phyloP scores from a whole-genome alignment of 1,140 invertebrate species.

The Cydia strobilella region DNA sequence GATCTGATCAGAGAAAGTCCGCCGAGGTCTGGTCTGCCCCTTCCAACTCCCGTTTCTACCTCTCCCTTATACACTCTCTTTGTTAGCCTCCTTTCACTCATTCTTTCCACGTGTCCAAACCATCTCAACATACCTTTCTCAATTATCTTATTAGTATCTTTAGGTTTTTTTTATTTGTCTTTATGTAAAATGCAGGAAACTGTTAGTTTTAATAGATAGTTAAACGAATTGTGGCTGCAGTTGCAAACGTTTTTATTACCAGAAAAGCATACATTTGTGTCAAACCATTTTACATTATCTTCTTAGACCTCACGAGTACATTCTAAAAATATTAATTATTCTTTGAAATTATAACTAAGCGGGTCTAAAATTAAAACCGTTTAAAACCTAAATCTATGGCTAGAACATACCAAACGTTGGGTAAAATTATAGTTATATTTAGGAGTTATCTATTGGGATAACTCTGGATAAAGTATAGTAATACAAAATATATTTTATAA shows the following conservation, averaged over 20 bases:
- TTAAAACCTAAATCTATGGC: conserved; percentile 30
- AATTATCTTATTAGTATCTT: too few species aligned
- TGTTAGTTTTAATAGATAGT: not conserved
- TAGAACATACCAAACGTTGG: conserved; percentile 14
- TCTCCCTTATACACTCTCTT: too few species aligned
- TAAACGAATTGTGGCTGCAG: not conserved
- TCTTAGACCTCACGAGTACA: conserved; percentile 20
- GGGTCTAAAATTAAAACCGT: conserved; percentile 9
- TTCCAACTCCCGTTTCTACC: too few species aligned
- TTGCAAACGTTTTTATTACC: conserved; percentile 51
- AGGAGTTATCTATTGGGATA: not conserved
- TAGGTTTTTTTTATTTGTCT: too few species aligned
- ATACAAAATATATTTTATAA: conserved; percentile 15
- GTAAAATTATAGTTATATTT: not conserved
- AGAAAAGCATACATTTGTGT: conserved; percentile 51
- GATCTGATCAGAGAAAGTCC: too few species aligned
- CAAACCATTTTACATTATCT: conserved; percentile 9
- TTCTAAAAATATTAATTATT: conserved; percentile 10
- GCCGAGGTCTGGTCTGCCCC: too few species aligned
- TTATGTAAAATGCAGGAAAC: not conserved
- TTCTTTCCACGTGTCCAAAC: too few species aligned
- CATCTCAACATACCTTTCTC: too few species aligned
- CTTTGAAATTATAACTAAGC: not conserved
- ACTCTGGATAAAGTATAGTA: conserved; percentile 3
- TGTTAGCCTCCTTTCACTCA: too few species aligned